phyloP scores from a whole-genome alignment of 2,888 invertebrate genomes.

The Drosophila nr. perissopoda region DNA sequence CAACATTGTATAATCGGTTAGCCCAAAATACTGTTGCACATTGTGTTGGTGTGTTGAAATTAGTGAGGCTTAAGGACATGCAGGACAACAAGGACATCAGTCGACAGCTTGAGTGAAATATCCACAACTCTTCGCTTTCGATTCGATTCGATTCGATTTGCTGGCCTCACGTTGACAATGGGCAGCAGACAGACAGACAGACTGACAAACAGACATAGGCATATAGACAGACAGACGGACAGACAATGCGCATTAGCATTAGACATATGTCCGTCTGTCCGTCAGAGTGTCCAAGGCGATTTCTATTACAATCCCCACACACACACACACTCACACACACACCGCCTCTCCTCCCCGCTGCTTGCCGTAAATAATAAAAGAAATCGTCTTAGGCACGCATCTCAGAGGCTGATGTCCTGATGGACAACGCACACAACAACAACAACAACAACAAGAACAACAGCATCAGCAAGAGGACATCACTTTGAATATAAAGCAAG shows the following conservation, averaged over 20 bases:
- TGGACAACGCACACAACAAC: slow-evolving; percentile 65
- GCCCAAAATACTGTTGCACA: slow-evolving; percentile 24
- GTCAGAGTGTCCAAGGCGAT: slow-evolving; percentile 34
- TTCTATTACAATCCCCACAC: slow-evolving; percentile 56
- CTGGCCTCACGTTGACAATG: slow-evolving; percentile 58
- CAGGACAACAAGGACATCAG: slow-evolving; percentile 9
- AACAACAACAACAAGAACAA: slow-evolving; percentile 44
- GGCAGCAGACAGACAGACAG: not conserved
- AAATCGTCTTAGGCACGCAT: slow-evolving; percentile 82
- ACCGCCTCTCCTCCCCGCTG: not conserved
- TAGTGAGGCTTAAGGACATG: slow-evolving; percentile 49
- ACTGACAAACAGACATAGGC: too few relatives aligned
- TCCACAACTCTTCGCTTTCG: slow-evolving; percentile 63
- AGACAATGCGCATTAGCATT: slow-evolving; percentile 71
- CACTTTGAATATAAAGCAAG: slow-evolving; percentile 81
- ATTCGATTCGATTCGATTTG: slow-evolving; percentile 31
- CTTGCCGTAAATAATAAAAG: slow-evolving; percentile 78
- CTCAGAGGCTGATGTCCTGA: slow-evolving; percentile 59
- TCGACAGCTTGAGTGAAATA: slow-evolving; percentile 52
- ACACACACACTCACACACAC: not conserved
- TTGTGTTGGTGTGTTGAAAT: slow-evolving; percentile 29
- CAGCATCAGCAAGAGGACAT: slow-evolving; percentile 59
- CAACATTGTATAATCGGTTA: not conserved
- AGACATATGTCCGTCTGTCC: slow-evolving; percentile 60
- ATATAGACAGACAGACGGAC: slow-evolving; percentile 14